Evolutionary conservation across 2,113 vertebrate species (phyloP).

Genomic region (Peromyscus californicus): DNA sequence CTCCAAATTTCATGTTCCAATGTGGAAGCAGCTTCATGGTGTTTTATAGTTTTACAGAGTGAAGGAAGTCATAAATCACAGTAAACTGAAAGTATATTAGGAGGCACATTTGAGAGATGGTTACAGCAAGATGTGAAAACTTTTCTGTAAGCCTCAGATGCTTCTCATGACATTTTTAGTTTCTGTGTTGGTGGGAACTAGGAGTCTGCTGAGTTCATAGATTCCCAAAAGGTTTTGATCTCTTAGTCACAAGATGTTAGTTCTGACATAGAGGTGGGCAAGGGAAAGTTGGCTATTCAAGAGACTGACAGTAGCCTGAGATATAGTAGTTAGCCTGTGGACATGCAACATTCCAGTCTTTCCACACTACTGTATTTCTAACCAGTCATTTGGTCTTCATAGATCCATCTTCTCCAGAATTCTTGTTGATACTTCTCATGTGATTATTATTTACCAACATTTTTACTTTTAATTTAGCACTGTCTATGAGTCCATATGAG

Average conservation of each 20-base stretch:
- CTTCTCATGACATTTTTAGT: neutral
- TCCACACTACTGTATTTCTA: neutral
- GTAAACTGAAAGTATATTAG: neutral
- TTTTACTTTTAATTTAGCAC: neutral
- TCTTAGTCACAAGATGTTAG: neutral
- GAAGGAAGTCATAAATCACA: neutral
- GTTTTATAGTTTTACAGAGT: neutral
- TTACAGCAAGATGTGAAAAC: neutral
- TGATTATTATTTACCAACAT: neutral
- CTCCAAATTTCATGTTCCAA: too few relatives aligned
- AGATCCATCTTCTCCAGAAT: neutral
- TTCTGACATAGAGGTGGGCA: neutral
- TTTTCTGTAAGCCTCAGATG: neutral
- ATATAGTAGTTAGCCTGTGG: neutral
- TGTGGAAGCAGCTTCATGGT: neutral
- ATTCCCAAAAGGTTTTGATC: neutral
- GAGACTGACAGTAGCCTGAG: neutral
- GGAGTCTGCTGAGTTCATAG: neutral
- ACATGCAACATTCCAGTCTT: neutral
- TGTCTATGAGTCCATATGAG: neutral
- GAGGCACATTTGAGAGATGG: neutral
- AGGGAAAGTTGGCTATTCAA: neutral
- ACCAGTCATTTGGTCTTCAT: too few relatives aligned
- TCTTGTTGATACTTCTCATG: neutral
- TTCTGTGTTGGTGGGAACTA: neutral